Percentiles rank a stretch among this genome's conserved stretches.
Conservation (phyloP, 2,888 invertebrate genomes). For the Orthosia cruda region DNA sequence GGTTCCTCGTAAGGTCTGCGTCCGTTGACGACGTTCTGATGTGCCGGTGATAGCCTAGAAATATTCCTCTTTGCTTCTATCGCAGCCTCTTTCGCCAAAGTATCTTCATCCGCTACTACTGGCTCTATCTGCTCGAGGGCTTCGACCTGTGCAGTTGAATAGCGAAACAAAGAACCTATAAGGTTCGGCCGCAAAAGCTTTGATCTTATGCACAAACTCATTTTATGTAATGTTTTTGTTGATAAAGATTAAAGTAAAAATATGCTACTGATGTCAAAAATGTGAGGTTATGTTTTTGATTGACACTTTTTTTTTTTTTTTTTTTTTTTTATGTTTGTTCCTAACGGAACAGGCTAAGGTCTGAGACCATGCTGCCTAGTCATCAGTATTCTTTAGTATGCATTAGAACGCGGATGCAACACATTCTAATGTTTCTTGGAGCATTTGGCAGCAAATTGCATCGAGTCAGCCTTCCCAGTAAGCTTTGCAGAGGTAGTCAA, state of each 20-base stretch:
- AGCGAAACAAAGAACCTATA: constrained; percentile 78
- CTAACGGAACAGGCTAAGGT: too few species aligned
- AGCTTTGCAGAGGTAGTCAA: too few species aligned
- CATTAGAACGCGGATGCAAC: too few species aligned
- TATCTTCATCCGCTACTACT: constrained; percentile 87
- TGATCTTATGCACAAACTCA: constrained; percentile 83
- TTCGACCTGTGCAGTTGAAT: constrained; percentile 79
- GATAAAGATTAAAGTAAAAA: background rate
- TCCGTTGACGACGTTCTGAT: constrained; percentile 93
- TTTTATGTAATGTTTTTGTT: constrained; percentile 66
- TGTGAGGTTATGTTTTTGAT: constrained; percentile 57
- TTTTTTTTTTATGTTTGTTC: too few species aligned
- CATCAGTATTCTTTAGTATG: too few species aligned
- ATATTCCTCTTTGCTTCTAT: constrained; percentile 93
- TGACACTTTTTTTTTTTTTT: constrained; percentile 3
- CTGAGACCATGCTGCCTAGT: too few species aligned
- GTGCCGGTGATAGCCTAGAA: constrained; percentile 92
- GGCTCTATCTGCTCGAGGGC: constrained; percentile 82
- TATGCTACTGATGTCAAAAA: constrained; percentile 9
- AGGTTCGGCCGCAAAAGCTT: constrained; percentile 78
- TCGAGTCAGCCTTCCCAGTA: too few species aligned
- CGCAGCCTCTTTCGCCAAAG: constrained; percentile 87
- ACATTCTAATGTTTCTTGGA: too few species aligned
- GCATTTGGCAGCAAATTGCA: too few species aligned
- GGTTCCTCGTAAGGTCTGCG: constrained; percentile 92